Conservation (phyloP, 2,888 invertebrate species). For the Thumatha senex region DNA sequence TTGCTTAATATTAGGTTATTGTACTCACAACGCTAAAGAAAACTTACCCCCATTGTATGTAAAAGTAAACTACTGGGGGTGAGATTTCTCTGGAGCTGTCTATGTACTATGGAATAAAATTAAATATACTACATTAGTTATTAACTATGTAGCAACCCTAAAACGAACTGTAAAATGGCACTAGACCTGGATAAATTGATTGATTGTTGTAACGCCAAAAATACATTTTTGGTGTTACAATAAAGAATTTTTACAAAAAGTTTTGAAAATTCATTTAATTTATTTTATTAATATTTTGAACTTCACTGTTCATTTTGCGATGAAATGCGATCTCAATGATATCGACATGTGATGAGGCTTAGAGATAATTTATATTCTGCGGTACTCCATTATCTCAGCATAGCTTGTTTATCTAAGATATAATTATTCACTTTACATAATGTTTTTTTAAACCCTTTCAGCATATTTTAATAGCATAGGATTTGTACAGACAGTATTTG, state of each 20-base stretch:
- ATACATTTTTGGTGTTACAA: no score
- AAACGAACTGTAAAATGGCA: conserved; percentile 10
- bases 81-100: no score
- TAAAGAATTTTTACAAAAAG: no score
- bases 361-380: neutral
- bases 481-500: conserved; percentile 60
- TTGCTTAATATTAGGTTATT: no score
- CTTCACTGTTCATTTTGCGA: conserved; percentile 34
- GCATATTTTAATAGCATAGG: conserved; percentile 54
- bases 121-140: no score
- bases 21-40: no score
- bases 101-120: no score
- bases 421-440: conserved; percentile 28
- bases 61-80: no score
- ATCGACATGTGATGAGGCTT: conserved; percentile 68
- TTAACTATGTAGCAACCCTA: conserved; percentile 7
- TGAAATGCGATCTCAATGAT: conserved; percentile 67
- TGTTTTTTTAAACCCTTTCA: conserved; percentile 41
- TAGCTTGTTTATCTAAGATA: neutral
- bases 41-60: no score
- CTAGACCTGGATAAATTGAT: no score
- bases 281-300: conserved; percentile 3
- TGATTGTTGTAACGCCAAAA: no score
- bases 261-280: no score
- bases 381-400: neutral